phyloP scores from a whole-genome alignment of 2,888 invertebrate species.

The Meliscaeva auricollis region DNA sequence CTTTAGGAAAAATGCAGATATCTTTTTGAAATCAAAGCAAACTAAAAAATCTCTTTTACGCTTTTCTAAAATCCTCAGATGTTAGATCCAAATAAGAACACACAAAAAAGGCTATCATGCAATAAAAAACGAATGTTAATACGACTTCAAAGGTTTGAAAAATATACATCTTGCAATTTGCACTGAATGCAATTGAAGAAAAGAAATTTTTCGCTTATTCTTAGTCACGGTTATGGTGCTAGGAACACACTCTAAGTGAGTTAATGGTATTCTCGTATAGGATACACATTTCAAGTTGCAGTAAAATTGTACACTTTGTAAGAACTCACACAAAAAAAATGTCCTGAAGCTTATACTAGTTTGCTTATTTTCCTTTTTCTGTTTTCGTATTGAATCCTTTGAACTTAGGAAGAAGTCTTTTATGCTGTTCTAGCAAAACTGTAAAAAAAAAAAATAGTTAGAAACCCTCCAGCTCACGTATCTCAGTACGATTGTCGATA shows the following conservation, averaged over 20 bases:
- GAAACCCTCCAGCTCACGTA: not conserved
- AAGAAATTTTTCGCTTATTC: not conserved
- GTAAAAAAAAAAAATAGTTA: not conserved
- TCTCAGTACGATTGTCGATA: constrained; percentile 1
- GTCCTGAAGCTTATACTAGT: not conserved
- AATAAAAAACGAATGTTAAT: constrained; percentile 26
- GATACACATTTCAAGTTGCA: not conserved
- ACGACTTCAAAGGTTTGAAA: constrained; percentile 16
- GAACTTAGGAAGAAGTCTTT: not conserved
- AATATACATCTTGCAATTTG: not conserved
- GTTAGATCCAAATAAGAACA: too few species aligned
- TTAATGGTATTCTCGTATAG: not conserved
- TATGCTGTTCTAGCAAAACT: too few species aligned
- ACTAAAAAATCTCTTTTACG: too few species aligned
- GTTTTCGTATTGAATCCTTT: constrained; percentile 37
- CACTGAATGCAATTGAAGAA: not conserved
- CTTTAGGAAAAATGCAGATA: too few species aligned
- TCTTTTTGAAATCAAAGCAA: too few species aligned
- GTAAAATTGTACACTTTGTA: constrained; percentile 22
- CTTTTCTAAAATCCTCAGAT: too few species aligned
- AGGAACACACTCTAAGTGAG: not conserved
- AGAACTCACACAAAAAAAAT: not conserved
- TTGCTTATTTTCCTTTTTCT: not conserved
- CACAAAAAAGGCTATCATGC: constrained; percentile 12
- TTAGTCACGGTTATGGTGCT: not conserved